phyloP scores from a whole-genome alignment of 2,113 vertebrate genomes.

The Oncorhynchus gorbuscha region DNA sequence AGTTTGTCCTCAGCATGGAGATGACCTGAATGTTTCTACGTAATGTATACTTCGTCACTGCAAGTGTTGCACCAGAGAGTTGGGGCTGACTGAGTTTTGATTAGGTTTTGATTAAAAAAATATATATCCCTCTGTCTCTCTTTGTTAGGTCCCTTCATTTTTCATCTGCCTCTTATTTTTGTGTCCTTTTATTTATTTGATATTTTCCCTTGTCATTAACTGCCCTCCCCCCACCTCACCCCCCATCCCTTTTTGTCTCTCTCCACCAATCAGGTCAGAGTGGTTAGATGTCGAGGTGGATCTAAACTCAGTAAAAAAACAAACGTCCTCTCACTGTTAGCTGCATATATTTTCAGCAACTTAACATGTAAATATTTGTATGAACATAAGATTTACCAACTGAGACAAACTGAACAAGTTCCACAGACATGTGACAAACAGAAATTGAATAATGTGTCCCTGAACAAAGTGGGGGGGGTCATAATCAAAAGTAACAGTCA shows the following conservation, averaged over 20 bases:
- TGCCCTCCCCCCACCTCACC: not conserved
- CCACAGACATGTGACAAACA: too few species aligned
- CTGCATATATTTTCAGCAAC: too few species aligned
- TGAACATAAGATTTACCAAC: too few species aligned
- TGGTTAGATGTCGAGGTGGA: conserved; percentile 30
- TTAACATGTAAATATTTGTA: too few species aligned
- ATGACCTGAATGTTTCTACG: conserved; percentile 13
- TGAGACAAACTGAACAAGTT: too few species aligned
- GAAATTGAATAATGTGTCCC: too few species aligned
- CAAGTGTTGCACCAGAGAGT: not conserved
- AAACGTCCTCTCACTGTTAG: too few species aligned
- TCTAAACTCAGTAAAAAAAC: not conserved
- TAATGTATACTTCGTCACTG: conserved; percentile 5
- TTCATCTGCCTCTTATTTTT: conserved; percentile 1
- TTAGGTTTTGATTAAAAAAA: not conserved
- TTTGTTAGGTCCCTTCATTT: not conserved
- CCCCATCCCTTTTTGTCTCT: not conserved
- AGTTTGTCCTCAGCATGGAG: conserved; percentile 11
- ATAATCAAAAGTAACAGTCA: too few species aligned
- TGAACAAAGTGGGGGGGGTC: too few species aligned
- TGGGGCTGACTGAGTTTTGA: not conserved
- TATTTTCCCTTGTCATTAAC: not conserved
- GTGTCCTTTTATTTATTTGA: not conserved
- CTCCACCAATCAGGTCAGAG: not conserved
- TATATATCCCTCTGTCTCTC: conserved; percentile 34